phyloP scores from a whole-genome alignment of 1,140 invertebrate genomes.

The Phymorhynchus buccinoides region DNA sequence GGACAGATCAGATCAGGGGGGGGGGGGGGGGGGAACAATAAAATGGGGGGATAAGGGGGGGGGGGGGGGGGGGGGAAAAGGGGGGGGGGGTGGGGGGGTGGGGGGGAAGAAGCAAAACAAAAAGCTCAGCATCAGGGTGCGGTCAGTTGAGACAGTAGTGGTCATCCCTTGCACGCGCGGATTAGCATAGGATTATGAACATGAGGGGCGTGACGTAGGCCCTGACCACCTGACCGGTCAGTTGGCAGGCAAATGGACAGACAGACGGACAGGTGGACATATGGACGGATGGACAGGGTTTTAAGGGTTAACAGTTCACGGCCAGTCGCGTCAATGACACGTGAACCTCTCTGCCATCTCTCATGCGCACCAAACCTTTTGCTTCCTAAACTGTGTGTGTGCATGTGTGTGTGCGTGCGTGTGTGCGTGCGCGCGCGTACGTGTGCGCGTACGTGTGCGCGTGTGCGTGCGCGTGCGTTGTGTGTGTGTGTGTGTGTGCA shows the following conservation, averaged over 20 bases:
- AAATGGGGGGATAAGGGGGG: too few relatives aligned
- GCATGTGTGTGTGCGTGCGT: background rate
- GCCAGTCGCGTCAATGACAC: background rate
- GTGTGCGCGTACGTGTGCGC: background rate
- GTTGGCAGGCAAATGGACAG: background rate
- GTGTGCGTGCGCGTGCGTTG: too few relatives aligned
- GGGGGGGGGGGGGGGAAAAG: too few relatives aligned
- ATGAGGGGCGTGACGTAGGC: background rate
- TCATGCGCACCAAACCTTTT: too few relatives aligned
- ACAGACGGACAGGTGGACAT: background rate
- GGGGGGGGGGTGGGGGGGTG: background rate
- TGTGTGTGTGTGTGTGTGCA: too few relatives aligned
- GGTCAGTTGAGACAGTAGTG: too few relatives aligned
- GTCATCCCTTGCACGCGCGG: too few relatives aligned
- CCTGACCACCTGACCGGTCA: background rate
- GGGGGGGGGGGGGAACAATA: too few relatives aligned
- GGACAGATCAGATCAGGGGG: too few relatives aligned
- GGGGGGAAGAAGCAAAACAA: background rate
- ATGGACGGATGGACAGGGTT: background rate
- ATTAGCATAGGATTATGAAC: too few relatives aligned
- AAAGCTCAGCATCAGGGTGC: background rate
- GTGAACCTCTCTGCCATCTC: background rate
- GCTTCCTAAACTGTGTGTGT: background rate
- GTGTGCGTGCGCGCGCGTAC: background rate
- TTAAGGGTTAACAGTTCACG: too few relatives aligned